Evolutionary conservation across 1,140 invertebrate species (phyloP).

Genomic region (Drosophila punjabiensis): DNA sequence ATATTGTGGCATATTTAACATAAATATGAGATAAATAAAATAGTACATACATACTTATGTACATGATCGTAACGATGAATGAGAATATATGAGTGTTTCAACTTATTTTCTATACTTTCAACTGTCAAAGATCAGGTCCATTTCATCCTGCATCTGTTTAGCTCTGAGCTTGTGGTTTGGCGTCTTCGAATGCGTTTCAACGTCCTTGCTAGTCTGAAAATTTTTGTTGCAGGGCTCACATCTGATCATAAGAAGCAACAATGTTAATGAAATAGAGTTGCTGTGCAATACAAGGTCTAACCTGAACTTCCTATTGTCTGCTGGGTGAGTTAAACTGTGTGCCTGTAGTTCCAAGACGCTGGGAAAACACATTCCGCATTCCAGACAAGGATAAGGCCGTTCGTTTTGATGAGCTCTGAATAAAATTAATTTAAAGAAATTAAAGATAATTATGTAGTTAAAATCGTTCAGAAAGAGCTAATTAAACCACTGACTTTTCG

Average conservation of each 20-base stretch:
- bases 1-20: not conserved
- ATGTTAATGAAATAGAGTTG: not conserved
- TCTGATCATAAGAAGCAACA: constrained; percentile 7
- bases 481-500: constrained; percentile 42
- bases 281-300: not conserved
- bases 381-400: constrained; percentile 68
- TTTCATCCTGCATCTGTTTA: constrained; percentile 46
- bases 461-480: not conserved
- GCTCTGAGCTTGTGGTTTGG: constrained; percentile 24
- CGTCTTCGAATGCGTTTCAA: constrained; percentile 45
- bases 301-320: constrained; percentile 32
- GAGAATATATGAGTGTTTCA: not conserved
- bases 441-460: not conserved
- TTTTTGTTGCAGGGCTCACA: constrained; percentile 57
- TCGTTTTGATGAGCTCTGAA: constrained; percentile 65
- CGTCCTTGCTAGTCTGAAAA: constrained; percentile 21
- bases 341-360: constrained; percentile 37
- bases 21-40: not conserved
- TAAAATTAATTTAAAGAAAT: not conserved
- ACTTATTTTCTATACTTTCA: not conserved
- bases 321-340: constrained; percentile 26
- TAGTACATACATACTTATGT: not conserved
- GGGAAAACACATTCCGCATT: constrained; percentile 46
- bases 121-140: constrained; percentile 28
- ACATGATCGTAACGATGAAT: not conserved